These are phyloP conservation scores for Buteo buteo DNA, from an alignment of 2,113 vertebrate species.

Conservation along the genomic window DNA sequence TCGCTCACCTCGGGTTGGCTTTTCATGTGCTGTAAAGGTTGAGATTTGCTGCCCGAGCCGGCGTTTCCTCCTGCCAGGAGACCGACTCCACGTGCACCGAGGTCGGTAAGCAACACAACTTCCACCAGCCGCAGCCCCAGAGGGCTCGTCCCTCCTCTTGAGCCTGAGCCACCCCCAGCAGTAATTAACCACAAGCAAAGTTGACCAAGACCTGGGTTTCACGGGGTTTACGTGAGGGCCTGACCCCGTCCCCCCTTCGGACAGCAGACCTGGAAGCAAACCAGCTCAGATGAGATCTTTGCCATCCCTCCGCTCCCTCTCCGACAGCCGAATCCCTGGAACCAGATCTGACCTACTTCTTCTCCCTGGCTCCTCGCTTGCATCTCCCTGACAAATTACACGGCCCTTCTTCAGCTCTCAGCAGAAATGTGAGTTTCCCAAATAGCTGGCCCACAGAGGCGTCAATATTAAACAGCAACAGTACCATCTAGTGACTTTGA, in stretches of 20 bases:
- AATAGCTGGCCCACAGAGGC: not conserved
- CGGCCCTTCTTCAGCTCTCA: not conserved
- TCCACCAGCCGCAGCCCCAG: not conserved
- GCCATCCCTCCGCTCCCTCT: not conserved
- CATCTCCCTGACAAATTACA: not conserved
- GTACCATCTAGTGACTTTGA: constrained; percentile 43
- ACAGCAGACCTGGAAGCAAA: not conserved
- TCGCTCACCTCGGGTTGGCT: fast-evolving
- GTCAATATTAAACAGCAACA: constrained; percentile 25
- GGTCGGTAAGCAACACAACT: not conserved
- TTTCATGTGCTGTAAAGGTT: not conserved
- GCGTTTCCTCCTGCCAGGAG: not conserved
- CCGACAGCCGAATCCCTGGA: not conserved
- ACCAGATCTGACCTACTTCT: constrained; percentile 44
- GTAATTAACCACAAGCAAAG: not conserved
- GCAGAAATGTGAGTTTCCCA: not conserved
- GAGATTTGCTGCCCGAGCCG: not conserved
- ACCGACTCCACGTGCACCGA: not conserved
- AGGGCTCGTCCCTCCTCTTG: not conserved
- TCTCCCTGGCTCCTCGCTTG: not conserved
- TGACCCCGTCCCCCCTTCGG: not conserved
- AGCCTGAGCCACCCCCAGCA: not conserved
- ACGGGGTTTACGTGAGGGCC: not conserved
- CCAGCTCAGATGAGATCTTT: not conserved
- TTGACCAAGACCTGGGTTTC: not conserved